These are phyloP conservation scores for Cheirogaleus medius DNA, from an alignment of 2,113 vertebrate genomes.

Conservation along the genomic window DNA sequence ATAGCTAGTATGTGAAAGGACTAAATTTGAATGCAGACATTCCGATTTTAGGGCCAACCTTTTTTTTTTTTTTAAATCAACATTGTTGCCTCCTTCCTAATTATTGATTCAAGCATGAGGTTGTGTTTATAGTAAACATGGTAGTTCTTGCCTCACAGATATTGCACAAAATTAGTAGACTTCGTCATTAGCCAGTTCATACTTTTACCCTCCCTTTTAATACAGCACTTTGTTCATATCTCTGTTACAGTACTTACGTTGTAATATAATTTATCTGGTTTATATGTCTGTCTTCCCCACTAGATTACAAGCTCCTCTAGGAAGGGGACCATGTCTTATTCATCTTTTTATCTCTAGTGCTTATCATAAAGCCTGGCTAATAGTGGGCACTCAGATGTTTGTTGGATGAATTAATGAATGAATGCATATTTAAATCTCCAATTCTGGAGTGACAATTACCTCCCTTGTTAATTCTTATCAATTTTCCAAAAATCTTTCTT, in stretches of 20 bases:
- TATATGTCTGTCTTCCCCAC: conserved; percentile 76
- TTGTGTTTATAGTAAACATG: conserved; percentile 48
- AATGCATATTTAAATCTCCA: conserved; percentile 70
- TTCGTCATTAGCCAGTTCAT: conserved; percentile 63
- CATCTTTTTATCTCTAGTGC: conserved; percentile 77
- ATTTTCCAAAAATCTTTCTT: conserved; percentile 58
- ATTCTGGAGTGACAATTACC: conserved; percentile 66
- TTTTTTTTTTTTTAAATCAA: background rate
- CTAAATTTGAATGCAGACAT: conserved; percentile 28
- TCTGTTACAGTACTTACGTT: conserved; percentile 72
- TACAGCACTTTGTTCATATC: conserved; percentile 78
- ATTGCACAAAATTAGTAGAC: conserved; percentile 18
- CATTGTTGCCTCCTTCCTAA: conserved; percentile 37
- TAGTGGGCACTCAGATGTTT: conserved; percentile 67
- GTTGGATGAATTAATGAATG: conserved; percentile 69
- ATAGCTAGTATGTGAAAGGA: background rate
- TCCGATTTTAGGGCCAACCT: conserved; percentile 40
- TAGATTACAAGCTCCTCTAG: conserved; percentile 77
- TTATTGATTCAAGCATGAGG: background rate
- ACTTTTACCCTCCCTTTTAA: conserved; percentile 59
- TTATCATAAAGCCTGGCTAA: conserved; percentile 62
- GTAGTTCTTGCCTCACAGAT: conserved; percentile 28
- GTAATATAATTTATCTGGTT: conserved; percentile 76
- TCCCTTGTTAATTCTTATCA: conserved; percentile 78
- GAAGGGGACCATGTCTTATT: conserved; percentile 82